A percentile compares a stretch with the other conserved stretches of the same genome.
These are phyloP conservation scores for Channa maculata DNA, from an alignment of 2,113 vertebrate species.

Conservation along the genomic window DNA sequence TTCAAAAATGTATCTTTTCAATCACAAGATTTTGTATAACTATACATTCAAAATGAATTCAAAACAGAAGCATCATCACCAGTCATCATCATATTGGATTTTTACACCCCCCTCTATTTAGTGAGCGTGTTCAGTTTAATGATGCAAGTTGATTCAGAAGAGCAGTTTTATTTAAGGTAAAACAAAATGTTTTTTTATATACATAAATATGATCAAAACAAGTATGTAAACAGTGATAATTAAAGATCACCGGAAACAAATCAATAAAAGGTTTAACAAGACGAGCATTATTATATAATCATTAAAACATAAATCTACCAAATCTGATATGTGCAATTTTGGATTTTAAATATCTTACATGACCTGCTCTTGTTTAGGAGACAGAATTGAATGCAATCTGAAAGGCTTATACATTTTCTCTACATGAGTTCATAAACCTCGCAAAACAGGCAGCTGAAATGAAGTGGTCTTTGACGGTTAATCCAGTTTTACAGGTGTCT, in stretches of 20 bases:
- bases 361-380: constrained; percentile 24
- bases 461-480: constrained; percentile 32
- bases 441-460: constrained; percentile 12
- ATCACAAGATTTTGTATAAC: no score
- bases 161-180: constrained; percentile 66
- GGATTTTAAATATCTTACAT: constrained; percentile 44
- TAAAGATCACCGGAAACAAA: constrained; percentile 49
- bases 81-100: no score
- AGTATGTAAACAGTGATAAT: constrained; percentile 52
- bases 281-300: constrained; percentile 33
- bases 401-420: constrained; percentile 20
- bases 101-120: no score
- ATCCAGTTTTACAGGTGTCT: constrained; percentile 30
- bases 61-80: no score
- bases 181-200: constrained; percentile 50
- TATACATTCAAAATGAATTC: no score
- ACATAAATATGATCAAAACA: constrained; percentile 65
- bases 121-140: no score
- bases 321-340: constrained; percentile 66
- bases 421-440: constrained; percentile 20
- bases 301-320: constrained; percentile 28
- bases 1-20: no score
- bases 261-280: constrained; percentile 46
- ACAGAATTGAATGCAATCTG: constrained; percentile 19
- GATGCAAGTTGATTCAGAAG: constrained; percentile 30